A percentile compares a stretch with the other conserved stretches of the same genome.
Conservation (phyloP, 2,113 vertebrate species). For the Tetrao urogallus region DNA sequence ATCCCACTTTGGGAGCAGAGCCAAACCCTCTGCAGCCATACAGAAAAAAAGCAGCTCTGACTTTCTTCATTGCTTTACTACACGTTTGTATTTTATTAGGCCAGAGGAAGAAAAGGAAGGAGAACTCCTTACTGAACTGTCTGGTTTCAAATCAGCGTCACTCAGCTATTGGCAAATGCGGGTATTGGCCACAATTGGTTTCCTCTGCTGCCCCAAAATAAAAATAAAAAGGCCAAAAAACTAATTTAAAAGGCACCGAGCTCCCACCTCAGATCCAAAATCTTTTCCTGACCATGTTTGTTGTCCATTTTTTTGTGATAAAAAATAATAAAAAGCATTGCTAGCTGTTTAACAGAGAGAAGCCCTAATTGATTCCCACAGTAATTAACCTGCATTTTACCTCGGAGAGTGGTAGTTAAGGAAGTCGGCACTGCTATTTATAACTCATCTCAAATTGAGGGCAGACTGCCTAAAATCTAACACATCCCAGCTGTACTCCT, state of each 20-base stretch:
- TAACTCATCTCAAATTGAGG: slow-evolving; percentile 97
- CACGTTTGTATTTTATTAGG: neutral
- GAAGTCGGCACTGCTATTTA: slow-evolving; percentile 96
- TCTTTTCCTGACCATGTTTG: slow-evolving; percentile 60
- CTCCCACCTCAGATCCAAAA: slow-evolving; percentile 32
- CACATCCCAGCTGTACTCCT: slow-evolving; percentile 99
- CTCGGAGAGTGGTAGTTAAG: slow-evolving; percentile 93
- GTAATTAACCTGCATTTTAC: slow-evolving; percentile 96
- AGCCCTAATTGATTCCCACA: slow-evolving; percentile 94
- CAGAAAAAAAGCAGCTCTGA: neutral
- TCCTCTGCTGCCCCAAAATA: neutral
- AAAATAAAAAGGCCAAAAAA: neutral
- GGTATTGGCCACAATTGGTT: slow-evolving; percentile 4
- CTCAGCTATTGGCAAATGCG: neutral
- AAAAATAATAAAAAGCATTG: slow-evolving; percentile 70
- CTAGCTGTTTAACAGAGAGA: slow-evolving; percentile 84
- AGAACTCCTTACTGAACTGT: neutral
- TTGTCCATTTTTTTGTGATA: slow-evolving; percentile 66
- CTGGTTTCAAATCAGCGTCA: neutral
- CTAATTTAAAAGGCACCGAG: neutral
- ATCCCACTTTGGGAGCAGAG: neutral
- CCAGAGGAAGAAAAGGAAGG: neutral
- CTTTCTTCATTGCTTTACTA: neutral
- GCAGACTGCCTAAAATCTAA: slow-evolving; percentile 99
- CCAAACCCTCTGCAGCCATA: neutral